Percentiles rank a stretch among this genome's conserved stretches.
These are phyloP conservation scores for Hylaeus volcanicus DNA, from an alignment of 1,140 invertebrate genomes.

Conservation along the genomic window DNA sequence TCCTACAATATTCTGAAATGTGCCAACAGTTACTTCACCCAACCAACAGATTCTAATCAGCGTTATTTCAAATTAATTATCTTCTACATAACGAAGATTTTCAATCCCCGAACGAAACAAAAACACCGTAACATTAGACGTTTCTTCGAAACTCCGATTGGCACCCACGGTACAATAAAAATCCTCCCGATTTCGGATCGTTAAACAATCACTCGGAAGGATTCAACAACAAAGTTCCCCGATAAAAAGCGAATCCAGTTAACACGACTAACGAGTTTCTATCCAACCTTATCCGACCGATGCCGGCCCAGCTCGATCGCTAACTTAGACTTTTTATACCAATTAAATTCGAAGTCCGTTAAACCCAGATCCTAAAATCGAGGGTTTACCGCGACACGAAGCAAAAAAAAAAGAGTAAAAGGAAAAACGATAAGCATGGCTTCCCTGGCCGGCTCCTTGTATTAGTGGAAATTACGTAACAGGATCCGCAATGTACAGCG, in stretches of 20 bases:
- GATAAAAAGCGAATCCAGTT: no score
- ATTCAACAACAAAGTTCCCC: no score
- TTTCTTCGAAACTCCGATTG: neutral
- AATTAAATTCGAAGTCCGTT: neutral
- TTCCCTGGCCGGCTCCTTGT: neutral
- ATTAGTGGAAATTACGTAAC: slow-evolving; percentile 3
- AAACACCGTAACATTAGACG: no score
- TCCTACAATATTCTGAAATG: no score
- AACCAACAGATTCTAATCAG: no score
- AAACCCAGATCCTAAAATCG: neutral
- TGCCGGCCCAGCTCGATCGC: neutral
- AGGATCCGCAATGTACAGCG: neutral
- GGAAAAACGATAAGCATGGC: slow-evolving; percentile 1
- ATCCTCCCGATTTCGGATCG: no score
- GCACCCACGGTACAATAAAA: no score
- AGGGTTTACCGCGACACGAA: neutral
- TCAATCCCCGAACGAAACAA: no score
- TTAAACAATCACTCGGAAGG: no score
- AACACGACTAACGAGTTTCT: neutral
- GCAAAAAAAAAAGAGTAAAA: neutral
- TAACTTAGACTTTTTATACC: neutral
- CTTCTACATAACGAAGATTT: no score
- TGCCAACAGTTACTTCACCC: no score
- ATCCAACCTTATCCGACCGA: neutral
- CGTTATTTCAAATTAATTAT: no score